These are phyloP conservation scores for Heteropelma amictum DNA, from an alignment of 2,888 invertebrate genomes.

Conservation along the genomic window DNA sequence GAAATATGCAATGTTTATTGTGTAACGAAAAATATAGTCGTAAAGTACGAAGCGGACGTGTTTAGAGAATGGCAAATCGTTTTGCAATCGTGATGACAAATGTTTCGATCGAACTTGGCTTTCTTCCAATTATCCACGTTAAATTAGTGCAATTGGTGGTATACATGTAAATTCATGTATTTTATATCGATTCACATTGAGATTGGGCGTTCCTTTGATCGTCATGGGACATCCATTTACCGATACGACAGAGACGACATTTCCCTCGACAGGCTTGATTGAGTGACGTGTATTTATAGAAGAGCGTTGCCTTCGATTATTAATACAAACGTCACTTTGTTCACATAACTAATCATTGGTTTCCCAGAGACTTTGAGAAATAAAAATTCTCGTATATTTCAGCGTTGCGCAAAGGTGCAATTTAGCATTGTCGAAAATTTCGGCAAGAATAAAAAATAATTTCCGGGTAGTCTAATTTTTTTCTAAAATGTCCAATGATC, in stretches of 20 bases:
- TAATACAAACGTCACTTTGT: too few species aligned
- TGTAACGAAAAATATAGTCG: too few species aligned
- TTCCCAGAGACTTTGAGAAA: slow-evolving; percentile 18
- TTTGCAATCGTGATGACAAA: too few species aligned
- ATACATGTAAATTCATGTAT: background rate
- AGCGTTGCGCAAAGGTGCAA: background rate
- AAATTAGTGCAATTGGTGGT: background rate
- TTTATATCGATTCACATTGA: background rate
- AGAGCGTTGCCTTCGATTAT: too few species aligned
- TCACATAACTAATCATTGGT: slow-evolving; percentile 45
- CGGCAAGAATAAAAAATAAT: background rate
- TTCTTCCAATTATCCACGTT: background rate
- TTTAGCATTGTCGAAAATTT: background rate
- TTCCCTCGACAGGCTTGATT: background rate
- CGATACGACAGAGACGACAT: slow-evolving; percentile 7
- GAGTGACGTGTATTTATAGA: background rate
- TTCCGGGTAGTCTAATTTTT: too few species aligned
- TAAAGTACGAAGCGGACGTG: too few species aligned
- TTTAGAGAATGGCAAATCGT: too few species aligned
- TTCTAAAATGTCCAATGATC: too few species aligned
- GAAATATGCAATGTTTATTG: too few species aligned
- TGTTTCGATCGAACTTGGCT: too few species aligned
- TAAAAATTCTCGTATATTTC: slow-evolving; percentile 2
- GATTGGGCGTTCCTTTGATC: slow-evolving; percentile 26
- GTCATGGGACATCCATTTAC: slow-evolving; percentile 15